Evolutionary conservation across 1,140 invertebrate species (phyloP).

Genomic region (Drosophila serrata): DNA sequence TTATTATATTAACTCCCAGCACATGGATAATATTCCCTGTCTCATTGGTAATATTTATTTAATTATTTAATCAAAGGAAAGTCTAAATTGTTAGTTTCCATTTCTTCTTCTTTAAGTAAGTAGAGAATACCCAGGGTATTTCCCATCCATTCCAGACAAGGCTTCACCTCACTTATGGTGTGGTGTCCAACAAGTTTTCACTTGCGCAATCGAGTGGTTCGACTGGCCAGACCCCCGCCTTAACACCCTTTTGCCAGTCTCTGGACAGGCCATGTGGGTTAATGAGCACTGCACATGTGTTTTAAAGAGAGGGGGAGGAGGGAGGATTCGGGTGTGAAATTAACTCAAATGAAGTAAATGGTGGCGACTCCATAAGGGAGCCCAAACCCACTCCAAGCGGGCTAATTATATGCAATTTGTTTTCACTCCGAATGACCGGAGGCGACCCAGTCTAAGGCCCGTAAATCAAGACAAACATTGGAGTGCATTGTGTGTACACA

Average conservation of each 20-base stretch:
- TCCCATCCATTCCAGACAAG: conserved; percentile 3
- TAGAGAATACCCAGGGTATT: conserved; percentile 25
- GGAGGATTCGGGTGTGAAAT: conserved; percentile 30
- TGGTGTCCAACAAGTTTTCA: conserved; percentile 52
- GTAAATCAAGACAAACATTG: conserved; percentile 49
- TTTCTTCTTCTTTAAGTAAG: background rate
- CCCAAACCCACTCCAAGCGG: conserved; percentile 15
- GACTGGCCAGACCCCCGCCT: conserved; percentile 29
- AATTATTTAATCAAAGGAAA: background rate
- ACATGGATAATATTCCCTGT: too few species aligned
- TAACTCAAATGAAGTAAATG: conserved; percentile 52
- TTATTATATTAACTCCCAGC: too few species aligned
- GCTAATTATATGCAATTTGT: conserved; percentile 61
- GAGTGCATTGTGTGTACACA: conserved; percentile 40
- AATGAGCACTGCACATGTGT: conserved; percentile 42
- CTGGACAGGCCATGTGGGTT: conserved; percentile 42
- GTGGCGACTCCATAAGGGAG: conserved; percentile 30
- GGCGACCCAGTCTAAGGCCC: conserved; percentile 31
- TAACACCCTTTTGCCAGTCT: conserved; percentile 17
- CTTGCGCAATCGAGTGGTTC: conserved; percentile 52
- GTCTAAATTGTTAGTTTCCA: background rate
- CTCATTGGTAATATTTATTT: too few species aligned
- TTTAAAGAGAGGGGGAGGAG: too few species aligned
- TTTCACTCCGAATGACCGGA: conserved; percentile 40
- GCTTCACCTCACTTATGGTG: conserved; percentile 20